phyloP scores from a whole-genome alignment of 2,797 vertebrate genomes.

The Pseudochaenichthys georgianus region DNA sequence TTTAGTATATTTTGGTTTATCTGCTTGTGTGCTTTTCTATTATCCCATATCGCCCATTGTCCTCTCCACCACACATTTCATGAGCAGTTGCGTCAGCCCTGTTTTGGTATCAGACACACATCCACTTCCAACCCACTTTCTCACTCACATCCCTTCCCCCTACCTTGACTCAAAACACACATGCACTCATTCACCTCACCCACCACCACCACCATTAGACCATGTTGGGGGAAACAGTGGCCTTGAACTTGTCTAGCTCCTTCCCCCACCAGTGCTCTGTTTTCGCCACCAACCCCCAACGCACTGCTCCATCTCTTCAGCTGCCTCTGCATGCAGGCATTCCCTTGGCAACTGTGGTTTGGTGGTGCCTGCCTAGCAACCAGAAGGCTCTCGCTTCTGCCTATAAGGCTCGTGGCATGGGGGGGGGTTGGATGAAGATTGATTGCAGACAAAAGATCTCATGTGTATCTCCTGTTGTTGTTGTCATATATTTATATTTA shows the following conservation, averaged over 20 bases:
- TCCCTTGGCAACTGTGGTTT: constrained; percentile 84
- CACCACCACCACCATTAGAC: constrained; percentile 46
- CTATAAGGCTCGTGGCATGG: constrained; percentile 56
- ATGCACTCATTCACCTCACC: constrained; percentile 17
- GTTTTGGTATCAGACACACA: constrained; percentile 54
- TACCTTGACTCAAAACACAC: constrained; percentile 61
- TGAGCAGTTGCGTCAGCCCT: constrained; percentile 66
- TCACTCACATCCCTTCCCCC: constrained; percentile 61
- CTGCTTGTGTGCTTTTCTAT: constrained; percentile 37
- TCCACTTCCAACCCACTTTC: constrained; percentile 52
- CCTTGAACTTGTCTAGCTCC: constrained; percentile 85
- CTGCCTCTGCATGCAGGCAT: constrained; percentile 82
- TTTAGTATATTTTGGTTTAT: constrained; percentile 10
- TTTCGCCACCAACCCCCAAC: constrained; percentile 77
- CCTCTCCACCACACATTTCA: constrained; percentile 49
- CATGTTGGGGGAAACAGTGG: constrained; percentile 59
- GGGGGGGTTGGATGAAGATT: constrained; percentile 47
- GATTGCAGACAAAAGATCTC: constrained; percentile 71
- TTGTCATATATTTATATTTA: no score
- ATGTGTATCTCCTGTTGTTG: constrained; percentile 36
- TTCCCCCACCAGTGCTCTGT: constrained; percentile 64
- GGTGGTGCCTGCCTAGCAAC: constrained; percentile 85
- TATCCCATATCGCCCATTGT: constrained; percentile 50
- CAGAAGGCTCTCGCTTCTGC: constrained; percentile 61
- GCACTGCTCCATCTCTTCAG: constrained; percentile 65